Conservation (phyloP, 2,797 vertebrate species). For the Champsocephalus esox region DNA sequence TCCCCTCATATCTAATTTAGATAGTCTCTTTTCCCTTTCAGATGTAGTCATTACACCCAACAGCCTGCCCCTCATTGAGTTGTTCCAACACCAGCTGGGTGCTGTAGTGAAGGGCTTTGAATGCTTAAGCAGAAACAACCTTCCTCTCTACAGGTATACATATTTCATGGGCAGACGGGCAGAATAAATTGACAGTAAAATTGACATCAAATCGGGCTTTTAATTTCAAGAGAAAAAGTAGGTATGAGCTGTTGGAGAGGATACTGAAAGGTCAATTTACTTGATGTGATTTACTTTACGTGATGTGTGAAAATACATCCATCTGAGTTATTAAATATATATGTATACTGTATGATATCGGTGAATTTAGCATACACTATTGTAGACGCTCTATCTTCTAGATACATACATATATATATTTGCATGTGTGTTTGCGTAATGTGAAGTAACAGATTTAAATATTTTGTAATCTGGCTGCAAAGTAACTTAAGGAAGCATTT, state of each 20-base stretch:
- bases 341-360: neutral
- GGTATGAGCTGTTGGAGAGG: conserved; percentile 43
- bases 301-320: conserved; percentile 45
- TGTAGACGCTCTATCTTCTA: neutral
- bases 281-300: too few species aligned
- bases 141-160: conserved; percentile 79
- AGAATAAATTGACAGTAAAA: conserved; percentile 85
- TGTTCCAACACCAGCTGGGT: conserved; percentile 76
- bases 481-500: conserved; percentile 2
- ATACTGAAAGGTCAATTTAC: conserved; percentile 68
- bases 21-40: conserved; percentile 66
- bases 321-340: conserved; percentile 24
- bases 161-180: conserved; percentile 82
- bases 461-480: neutral
- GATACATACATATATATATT: neutral
- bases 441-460: neutral
- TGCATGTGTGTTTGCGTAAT: neutral
- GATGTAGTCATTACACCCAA: conserved; percentile 77
- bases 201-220: conserved; percentile 82
- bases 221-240: conserved; percentile 79
- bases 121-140: conserved; percentile 75
- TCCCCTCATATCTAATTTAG: conserved; percentile 80
- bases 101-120: conserved; percentile 65
- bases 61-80: conserved; percentile 66
- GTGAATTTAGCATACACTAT: neutral